Evolutionary conservation across 2,113 vertebrate species (phyloP).

Genomic region (Lathamus discolor): DNA sequence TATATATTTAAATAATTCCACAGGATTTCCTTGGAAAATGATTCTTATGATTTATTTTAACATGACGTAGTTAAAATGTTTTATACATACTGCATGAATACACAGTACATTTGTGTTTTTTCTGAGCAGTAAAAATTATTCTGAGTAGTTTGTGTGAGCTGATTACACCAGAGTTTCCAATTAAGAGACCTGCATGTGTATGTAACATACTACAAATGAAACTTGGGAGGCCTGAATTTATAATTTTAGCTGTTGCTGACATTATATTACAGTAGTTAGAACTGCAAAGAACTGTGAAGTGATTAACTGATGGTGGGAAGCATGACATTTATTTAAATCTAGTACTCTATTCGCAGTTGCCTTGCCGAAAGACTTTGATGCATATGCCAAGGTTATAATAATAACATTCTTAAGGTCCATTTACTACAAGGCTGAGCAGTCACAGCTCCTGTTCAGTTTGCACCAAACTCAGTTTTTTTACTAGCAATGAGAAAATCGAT

Average conservation of each 20-base stretch:
- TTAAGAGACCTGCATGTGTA: not conserved
- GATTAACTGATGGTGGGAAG: constrained; percentile 20
- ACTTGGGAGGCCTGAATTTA: constrained; percentile 17
- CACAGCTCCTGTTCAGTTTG: not conserved
- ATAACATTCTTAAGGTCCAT: constrained; percentile 24
- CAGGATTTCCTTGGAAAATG: no score
- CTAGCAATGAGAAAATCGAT: not conserved
- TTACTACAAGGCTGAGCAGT: constrained; percentile 9
- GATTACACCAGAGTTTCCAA: not conserved
- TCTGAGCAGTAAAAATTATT: not conserved
- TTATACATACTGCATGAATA: not conserved
- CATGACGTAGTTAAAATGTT: not conserved
- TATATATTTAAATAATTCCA: no score
- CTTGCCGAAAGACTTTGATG: constrained; percentile 12
- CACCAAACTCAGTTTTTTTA: not conserved
- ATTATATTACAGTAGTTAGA: not conserved
- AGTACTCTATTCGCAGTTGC: not conserved
- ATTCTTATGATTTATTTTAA: not conserved
- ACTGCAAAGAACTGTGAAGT: constrained; percentile 26
- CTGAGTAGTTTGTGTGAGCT: not conserved
- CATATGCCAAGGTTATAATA: constrained; percentile 38
- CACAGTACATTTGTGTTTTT: not conserved
- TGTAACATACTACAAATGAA: not conserved
- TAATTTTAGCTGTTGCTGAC: constrained; percentile 24
- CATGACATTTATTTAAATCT: constrained; percentile 42